phyloP scores from a whole-genome alignment of 1,140 invertebrate species.

The Papilio polyxenes region DNA sequence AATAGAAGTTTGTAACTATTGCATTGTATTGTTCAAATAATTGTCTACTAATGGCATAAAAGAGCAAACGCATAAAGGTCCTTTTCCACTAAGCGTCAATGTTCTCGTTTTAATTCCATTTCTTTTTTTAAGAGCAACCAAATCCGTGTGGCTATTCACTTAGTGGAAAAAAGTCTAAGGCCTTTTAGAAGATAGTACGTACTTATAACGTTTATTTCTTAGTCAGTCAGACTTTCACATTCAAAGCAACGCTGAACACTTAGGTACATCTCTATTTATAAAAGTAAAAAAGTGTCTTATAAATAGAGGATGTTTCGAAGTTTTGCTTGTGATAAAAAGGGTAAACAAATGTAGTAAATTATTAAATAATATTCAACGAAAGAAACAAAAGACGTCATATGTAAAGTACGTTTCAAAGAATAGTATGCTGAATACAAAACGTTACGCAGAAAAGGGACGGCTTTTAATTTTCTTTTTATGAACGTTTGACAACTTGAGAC shows the following conservation, averaged over 20 bases:
- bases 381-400: background rate
- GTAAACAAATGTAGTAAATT: too few species aligned
- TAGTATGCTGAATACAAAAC: background rate
- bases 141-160: too few species aligned
- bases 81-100: background rate
- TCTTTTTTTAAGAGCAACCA: too few species aligned
- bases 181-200: too few species aligned
- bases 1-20: constrained; percentile 27
- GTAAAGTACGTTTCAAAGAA: background rate
- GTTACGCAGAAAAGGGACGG: background rate
- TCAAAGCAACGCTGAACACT: too few species aligned
- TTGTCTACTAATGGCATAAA: constrained; percentile 15
- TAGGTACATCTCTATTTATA: too few species aligned
- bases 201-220: too few species aligned
- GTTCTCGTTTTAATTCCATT: background rate
- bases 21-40: constrained; percentile 24
- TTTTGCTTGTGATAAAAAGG: too few species aligned
- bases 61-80: background rate
- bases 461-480: constrained; percentile 12
- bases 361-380: background rate
- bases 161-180: too few species aligned
- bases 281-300: too few species aligned
- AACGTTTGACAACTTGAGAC: constrained; percentile 4
- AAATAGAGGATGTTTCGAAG: too few species aligned
- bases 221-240: too few species aligned